phyloP scores from a whole-genome alignment of 2,113 vertebrate species.

The Serinus canaria region DNA sequence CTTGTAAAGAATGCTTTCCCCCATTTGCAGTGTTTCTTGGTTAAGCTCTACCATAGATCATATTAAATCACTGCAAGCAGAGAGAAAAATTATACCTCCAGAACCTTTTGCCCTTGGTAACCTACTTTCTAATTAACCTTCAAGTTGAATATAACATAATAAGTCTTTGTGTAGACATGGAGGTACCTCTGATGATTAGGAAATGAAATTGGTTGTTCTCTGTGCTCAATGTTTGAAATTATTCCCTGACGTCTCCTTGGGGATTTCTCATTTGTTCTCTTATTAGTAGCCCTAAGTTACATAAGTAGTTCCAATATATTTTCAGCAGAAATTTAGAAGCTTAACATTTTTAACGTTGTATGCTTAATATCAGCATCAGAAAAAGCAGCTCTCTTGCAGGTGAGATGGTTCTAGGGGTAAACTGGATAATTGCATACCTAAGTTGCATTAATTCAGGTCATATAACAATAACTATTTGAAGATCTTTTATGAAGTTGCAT shows the following conservation, averaged over 20 bases:
- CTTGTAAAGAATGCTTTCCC: background rate
- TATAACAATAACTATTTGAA: background rate
- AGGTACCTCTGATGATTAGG: background rate
- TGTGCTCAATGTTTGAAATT: background rate
- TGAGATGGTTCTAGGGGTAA: background rate
- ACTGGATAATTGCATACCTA: too few species aligned
- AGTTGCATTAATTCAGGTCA: background rate
- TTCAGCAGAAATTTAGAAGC: background rate
- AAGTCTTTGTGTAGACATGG: background rate
- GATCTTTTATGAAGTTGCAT: background rate
- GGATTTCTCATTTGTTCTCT: background rate
- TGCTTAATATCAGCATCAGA: fast-evolving
- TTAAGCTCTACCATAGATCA: background rate
- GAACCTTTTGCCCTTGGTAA: background rate
- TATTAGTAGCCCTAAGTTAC: background rate
- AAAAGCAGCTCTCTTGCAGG: background rate
- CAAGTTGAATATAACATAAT: background rate
- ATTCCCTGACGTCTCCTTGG: background rate
- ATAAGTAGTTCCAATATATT: background rate
- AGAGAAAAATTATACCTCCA: background rate
- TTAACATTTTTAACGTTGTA: background rate
- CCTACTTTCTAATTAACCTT: background rate
- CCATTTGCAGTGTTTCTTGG: background rate
- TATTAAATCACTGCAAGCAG: background rate
- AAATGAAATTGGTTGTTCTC: background rate